These are phyloP conservation scores for Pollenia labialis DNA, from an alignment of 2,888 invertebrate genomes.

Conservation along the genomic window DNA sequence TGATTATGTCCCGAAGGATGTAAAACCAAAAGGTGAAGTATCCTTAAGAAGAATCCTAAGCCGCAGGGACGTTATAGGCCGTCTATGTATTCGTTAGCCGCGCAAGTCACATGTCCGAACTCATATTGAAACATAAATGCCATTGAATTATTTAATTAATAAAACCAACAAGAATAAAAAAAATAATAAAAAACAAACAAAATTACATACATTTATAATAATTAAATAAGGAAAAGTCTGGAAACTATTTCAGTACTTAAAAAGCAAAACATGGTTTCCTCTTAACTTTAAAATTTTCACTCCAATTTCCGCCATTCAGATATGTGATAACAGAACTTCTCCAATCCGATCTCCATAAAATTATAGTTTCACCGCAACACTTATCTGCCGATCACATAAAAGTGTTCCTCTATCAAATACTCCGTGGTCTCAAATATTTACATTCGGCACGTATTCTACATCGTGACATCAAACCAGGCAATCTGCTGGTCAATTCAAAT, in stretches of 20 bases:
- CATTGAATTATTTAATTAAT: too few relatives aligned
- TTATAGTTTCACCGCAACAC: constrained; percentile 99
- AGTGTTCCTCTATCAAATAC: constrained; percentile 99
- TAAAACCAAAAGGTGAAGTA: too few relatives aligned
- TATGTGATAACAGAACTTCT: constrained; percentile 99
- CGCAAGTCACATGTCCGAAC: too few relatives aligned
- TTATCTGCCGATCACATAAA: constrained; percentile 99
- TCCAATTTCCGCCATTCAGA: constrained; percentile 85
- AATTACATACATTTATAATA: too few relatives aligned
- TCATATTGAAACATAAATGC: too few relatives aligned
- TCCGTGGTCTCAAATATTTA: constrained; percentile 99
- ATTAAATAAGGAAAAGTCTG: background rate
- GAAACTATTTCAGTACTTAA: background rate
- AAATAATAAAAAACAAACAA: too few relatives aligned
- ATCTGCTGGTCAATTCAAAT: constrained; percentile 99
- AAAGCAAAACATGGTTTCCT: constrained; percentile 23
- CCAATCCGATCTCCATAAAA: constrained; percentile 99
- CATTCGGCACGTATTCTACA: constrained; percentile 99
- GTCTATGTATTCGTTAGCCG: too few relatives aligned
- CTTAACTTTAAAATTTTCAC: constrained; percentile 28
- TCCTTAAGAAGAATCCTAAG: too few relatives aligned
- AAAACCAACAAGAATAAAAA: too few relatives aligned
- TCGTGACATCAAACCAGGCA: constrained; percentile 99
- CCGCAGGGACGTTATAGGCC: too few relatives aligned
- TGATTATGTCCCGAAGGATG: too few relatives aligned